Evolutionary conservation across 53 echinoderm and acorn worm species (phyloP).

Genomic region (Zoroaster sp.): DNA sequence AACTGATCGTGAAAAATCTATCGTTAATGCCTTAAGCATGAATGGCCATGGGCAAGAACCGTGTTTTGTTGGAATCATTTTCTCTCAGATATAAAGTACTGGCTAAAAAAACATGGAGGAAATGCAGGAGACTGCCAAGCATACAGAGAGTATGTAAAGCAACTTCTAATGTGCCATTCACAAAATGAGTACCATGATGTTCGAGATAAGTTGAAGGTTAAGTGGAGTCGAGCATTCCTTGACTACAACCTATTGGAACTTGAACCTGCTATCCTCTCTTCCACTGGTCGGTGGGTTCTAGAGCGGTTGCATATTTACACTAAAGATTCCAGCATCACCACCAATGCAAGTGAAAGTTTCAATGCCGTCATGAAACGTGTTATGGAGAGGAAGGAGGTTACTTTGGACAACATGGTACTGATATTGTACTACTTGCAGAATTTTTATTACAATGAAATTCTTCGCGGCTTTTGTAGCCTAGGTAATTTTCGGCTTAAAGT

Average conservation of each 20-base stretch:
- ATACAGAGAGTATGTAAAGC: background rate
- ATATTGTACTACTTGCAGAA: background rate
- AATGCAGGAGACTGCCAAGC: background rate
- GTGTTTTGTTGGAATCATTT: constrained; percentile 1
- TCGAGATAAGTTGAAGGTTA: background rate
- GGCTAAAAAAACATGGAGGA: background rate
- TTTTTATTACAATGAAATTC: constrained; percentile 5
- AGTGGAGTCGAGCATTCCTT: constrained; percentile 12
- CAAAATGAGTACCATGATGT: background rate
- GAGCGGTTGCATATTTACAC: background rate
- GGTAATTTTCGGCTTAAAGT: background rate
- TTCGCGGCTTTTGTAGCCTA: background rate
- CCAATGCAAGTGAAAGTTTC: background rate
- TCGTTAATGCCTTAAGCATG: background rate
- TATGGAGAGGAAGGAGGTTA: background rate
- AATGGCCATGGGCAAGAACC: constrained; percentile 10
- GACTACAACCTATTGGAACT: background rate
- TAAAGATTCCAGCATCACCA: background rate
- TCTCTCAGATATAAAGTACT: background rate
- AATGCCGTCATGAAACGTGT: background rate
- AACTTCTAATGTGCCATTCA: background rate
- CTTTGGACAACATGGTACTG: background rate
- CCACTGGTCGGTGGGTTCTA: background rate
- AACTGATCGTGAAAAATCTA: background rate
- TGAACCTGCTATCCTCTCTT: background rate